Evolutionary conservation across 37 sponge, comb jelly and placozoan species (phyloP).

Genomic region (Theonella swinhoei): DNA sequence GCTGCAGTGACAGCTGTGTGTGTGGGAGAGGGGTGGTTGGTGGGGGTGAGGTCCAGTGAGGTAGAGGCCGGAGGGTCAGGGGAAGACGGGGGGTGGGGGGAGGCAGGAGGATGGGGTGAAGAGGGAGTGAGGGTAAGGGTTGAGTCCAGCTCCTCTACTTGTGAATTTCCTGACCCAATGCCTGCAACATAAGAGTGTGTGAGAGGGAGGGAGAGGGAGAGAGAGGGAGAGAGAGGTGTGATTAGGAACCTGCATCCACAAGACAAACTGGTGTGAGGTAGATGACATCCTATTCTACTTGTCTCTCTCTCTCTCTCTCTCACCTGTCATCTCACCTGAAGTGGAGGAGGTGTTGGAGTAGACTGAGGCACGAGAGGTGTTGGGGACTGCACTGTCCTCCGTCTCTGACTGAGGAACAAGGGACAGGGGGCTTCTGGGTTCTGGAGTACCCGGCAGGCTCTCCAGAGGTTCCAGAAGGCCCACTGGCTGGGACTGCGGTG

Average conservation of each 20-base stretch:
- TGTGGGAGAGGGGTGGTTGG: background rate
- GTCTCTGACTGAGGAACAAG: background rate
- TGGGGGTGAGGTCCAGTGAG: background rate
- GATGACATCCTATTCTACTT: too few relatives aligned
- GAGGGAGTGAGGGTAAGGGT: background rate
- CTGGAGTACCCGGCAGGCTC: background rate
- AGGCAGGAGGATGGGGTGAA: background rate
- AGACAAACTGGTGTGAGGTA: too few relatives aligned
- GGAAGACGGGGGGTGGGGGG: background rate
- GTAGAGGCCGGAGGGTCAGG: background rate
- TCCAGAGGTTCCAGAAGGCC: background rate
- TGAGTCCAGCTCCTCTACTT: background rate
- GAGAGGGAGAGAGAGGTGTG: too few relatives aligned
- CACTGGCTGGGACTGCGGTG: background rate
- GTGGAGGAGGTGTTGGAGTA: conserved; percentile 23
- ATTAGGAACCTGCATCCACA: too few relatives aligned
- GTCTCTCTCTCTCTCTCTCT: too few relatives aligned
- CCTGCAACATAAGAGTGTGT: background rate
- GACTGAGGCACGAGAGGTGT: conserved; percentile 4
- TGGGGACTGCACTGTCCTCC: background rate
- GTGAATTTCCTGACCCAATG: background rate
- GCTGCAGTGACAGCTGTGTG: background rate
- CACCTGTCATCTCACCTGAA: conserved; percentile 1
- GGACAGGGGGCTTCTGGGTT: background rate
- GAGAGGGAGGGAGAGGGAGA: too few relatives aligned